These are phyloP conservation scores for Drosophila fuyamai DNA, from an alignment of 1,140 invertebrate genomes.

Conservation along the genomic window DNA sequence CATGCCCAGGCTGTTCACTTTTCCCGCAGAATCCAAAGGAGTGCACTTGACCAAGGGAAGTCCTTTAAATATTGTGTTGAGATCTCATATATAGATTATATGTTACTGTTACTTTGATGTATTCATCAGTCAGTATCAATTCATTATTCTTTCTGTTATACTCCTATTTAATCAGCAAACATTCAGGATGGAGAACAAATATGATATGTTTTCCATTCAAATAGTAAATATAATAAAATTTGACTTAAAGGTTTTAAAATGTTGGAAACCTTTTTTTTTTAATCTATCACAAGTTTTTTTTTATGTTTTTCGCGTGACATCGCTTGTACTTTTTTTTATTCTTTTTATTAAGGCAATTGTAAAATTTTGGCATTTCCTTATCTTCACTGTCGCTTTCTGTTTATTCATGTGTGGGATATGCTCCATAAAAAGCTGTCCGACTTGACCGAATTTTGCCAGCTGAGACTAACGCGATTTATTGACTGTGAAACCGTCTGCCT, in stretches of 20 bases:
- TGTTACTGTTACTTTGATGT: conserved; percentile 10
- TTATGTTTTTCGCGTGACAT: background rate
- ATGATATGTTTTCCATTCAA: background rate
- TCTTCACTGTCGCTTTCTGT: background rate
- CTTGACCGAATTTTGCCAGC: conserved; percentile 4
- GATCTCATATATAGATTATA: conserved; percentile 5
- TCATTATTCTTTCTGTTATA: background rate
- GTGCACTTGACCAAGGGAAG: conserved; percentile 28
- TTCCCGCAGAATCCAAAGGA: background rate
- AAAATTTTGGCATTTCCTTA: conserved; percentile 1
- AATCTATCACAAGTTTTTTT: no score
- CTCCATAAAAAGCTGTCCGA: background rate
- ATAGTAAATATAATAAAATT: no score
- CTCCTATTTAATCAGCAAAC: background rate
- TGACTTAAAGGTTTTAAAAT: no score
- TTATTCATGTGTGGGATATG: background rate
- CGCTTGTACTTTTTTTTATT: background rate
- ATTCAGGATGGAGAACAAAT: background rate
- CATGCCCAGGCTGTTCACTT: conserved; percentile 5
- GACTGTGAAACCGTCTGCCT: conserved; percentile 17
- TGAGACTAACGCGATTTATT: conserved; percentile 8
- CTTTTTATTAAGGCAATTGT: background rate
- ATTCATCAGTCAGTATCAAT: no score
- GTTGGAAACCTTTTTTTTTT: no score
- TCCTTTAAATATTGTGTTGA: background rate